Evolutionary conservation across 2,113 vertebrate genomes (phyloP), one percentile per base, ranked within the genome.

Genomic region (Pygoscelis adeliae): DNA sequence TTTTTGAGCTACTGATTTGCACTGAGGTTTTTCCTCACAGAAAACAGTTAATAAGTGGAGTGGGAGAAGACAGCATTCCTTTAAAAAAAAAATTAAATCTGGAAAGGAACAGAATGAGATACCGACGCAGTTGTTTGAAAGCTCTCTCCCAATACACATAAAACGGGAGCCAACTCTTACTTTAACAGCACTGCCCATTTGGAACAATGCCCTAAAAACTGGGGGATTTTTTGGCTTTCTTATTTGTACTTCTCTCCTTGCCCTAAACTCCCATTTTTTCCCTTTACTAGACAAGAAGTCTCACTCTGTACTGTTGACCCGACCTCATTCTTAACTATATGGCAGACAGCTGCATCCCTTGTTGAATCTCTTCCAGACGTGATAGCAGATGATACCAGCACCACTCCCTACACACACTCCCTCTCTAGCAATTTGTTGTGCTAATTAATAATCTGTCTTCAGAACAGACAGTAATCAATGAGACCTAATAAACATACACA

Each of bases 401-500:
- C 27, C 61, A 56, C 77, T 74, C 80, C 56, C 55, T 25, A 74
- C 29, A 69, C n/a, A 93, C 69, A 10, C 13, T 5, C 74, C 18
- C 34, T 80, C 70, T 61, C 62, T 16, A 66, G 46, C 49, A 76
- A 89, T 89, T 86, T 92, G 84, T 87, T 93, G n/a, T 63, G 42
- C 44, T 94, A 95, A 94, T 94, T 91, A 91, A 82, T 69, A 69
- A 89, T 69, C 65, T 72, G 73, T 80, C 82, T 76, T 94, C 36
- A 5, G 73, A 65, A 82, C 23, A 87, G 89, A 59, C 25, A 91
- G 36, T 53, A 88, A 96, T 96, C 92, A 91, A 70, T 85, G 56
- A 79, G 34, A 82, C 14, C 12, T 38, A 91, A 85, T 56, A 93
- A 82, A 95, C 49, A 83, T 18, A 72, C 27, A 85, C 58, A 88